Evolutionary conservation across 1,140 invertebrate genomes (phyloP).

Genomic region (Chironomus tepperi): DNA sequence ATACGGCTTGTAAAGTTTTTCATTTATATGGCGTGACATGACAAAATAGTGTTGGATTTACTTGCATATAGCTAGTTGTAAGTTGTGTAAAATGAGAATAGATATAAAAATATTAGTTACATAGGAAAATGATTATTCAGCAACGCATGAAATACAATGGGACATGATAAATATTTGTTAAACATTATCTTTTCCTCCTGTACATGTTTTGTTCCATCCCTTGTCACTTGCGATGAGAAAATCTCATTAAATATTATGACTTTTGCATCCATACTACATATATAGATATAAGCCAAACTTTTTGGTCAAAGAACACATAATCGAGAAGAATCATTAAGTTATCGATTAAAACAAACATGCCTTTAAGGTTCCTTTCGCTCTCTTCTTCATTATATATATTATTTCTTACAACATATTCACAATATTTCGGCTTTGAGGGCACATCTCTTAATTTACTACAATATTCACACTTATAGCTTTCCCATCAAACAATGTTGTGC

Average conservation of each 20-base stretch:
- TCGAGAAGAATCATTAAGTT: background rate
- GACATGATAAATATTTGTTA: constrained; percentile 20
- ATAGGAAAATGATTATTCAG: background rate
- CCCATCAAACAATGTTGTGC: background rate
- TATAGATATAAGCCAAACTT: background rate
- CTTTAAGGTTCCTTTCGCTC: background rate
- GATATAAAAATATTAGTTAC: background rate
- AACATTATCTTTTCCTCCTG: background rate
- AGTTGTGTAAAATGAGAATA: background rate
- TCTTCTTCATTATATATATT: background rate
- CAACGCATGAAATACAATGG: background rate
- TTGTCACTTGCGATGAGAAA: background rate
- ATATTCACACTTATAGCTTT: background rate
- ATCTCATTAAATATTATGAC: background rate
- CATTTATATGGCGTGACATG: background rate
- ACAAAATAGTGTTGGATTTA: background rate
- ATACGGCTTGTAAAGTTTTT: background rate
- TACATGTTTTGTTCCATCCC: too few relatives aligned
- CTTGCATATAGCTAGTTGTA: background rate
- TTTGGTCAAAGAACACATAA: background rate
- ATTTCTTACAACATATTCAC: too few relatives aligned
- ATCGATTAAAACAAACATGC: constrained; percentile 24
- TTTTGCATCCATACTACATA: background rate
- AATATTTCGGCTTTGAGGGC: background rate
- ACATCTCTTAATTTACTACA: background rate